Base-by-base conservation (phyloP, 2,797 vertebrate genomes). In the Xenopus petersii region DNA sequence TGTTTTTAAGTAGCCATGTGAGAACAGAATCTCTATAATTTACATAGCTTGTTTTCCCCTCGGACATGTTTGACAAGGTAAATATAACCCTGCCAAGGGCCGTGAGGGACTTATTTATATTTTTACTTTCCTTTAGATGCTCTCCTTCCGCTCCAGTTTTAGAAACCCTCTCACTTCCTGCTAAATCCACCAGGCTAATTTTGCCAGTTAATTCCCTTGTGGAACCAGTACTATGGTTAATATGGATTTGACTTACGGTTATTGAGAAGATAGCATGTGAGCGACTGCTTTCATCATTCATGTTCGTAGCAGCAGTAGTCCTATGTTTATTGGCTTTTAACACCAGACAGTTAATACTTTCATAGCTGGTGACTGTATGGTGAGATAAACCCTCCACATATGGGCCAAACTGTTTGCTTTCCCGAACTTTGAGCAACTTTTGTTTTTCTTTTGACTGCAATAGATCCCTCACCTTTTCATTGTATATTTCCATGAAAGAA, bases 251-350 rank as follows among this genome's bases (percentile, higher is more conserved):
- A 10, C 12, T 59, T 59, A 59, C n/a, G 21, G 56, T 59, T 10
- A 59, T n/a, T 13, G 56, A 13, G n/a, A 59, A 59, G 56, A 59
- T 59, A n/a, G 56, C 21, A 59, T n/a, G 56, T n/a, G 56, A 59
- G n/a, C 21, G 56, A 10, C 16, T 59, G 10, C 56, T 59, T 59
- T 6, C 15, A 12, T 51, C 49, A 51, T 51, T 51, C 49, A 51
- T 51, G 11, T 51, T 51, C 2, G 49, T 51, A 10, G 9, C 56
- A n/a, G 56, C 16, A 13, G 56, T 59, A 16, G 49, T 51, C 49
- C 49, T 51, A 12, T 10, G 16, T n/a, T 59, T 59, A n/a, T 59
- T 24, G 2, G 12, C 56, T 51, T 12, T 15, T 10, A 51, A 5
- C 4, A 59, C 16, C 4, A 59, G 56, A 12, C 12, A 16, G 9